Conservation (phyloP, 92 coral and sea anemone species). For the Epizoanthus illoricatus region DNA sequence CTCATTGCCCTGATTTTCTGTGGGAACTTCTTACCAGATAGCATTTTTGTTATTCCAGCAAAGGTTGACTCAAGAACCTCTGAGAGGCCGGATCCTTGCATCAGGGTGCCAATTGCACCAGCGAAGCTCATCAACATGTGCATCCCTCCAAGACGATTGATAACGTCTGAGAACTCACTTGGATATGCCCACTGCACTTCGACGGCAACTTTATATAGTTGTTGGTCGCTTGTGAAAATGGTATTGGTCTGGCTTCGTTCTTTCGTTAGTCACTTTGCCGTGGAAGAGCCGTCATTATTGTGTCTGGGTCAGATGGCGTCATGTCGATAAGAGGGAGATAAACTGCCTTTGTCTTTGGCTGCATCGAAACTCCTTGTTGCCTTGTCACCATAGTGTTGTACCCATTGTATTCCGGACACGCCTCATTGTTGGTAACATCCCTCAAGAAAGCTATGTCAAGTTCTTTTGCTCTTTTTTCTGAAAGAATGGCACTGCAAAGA, state of each 20-base stretch:
- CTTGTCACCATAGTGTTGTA: slow-evolving; percentile 51
- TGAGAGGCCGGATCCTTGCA: slow-evolving; percentile 64
- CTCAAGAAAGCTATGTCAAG: slow-evolving; percentile 52
- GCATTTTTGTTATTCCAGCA: slow-evolving; percentile 62
- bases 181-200: slow-evolving; percentile 60
- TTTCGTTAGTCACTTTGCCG: slow-evolving; percentile 54
- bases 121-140: slow-evolving; percentile 65
- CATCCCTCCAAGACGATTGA: slow-evolving; percentile 65
- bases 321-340: slow-evolving; percentile 62
- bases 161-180: slow-evolving; percentile 45
- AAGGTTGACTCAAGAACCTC: slow-evolving; percentile 49
- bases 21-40: slow-evolving; percentile 55
- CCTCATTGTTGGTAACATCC: slow-evolving; percentile 27
- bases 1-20: slow-evolving; percentile 59
- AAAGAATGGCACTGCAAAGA: slow-evolving; percentile 40
- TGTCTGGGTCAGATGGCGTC: slow-evolving; percentile 65
- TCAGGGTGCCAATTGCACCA: slow-evolving; percentile 63
- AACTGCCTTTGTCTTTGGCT: slow-evolving; percentile 58
- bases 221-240: slow-evolving; percentile 58
- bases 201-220: slow-evolving; percentile 62
- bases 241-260: slow-evolving; percentile 57
- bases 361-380: slow-evolving; percentile 39
- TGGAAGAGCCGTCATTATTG: slow-evolving; percentile 62
- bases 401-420: slow-evolving; percentile 65
- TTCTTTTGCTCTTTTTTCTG: slow-evolving; percentile 62